Conservation (phyloP, 2,888 invertebrate species). For the Drosophila pseudotalamancana region DNA sequence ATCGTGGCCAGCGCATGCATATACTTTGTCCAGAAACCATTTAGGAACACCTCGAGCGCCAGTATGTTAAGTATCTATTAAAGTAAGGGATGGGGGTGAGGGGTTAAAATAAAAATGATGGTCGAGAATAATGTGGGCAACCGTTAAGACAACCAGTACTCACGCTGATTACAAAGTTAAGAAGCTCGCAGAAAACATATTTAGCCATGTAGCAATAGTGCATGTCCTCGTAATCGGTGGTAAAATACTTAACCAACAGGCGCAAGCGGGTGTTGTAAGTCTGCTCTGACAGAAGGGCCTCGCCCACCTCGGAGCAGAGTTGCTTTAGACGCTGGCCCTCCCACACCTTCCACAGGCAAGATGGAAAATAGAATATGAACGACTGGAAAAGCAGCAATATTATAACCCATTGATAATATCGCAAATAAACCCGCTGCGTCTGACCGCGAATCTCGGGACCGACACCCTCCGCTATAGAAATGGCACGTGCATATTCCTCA, state of each 20-base stretch:
- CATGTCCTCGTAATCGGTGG: slow-evolving; percentile 78
- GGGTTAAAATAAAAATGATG: neutral
- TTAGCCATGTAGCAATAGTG: slow-evolving; percentile 87
- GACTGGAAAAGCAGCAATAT: slow-evolving; percentile 81
- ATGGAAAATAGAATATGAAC: slow-evolving; percentile 81
- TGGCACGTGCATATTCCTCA: slow-evolving; percentile 58
- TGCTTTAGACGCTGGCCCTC: slow-evolving; percentile 85
- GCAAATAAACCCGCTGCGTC: slow-evolving; percentile 79
- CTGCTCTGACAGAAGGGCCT: slow-evolving; percentile 75
- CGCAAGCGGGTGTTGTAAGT: slow-evolving; percentile 71
- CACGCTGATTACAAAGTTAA: slow-evolving; percentile 91
- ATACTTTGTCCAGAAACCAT: slow-evolving; percentile 82
- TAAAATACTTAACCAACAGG: slow-evolving; percentile 80
- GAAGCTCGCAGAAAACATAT: slow-evolving; percentile 89
- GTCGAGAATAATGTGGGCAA: neutral
- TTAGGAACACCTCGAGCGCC: slow-evolving; percentile 79
- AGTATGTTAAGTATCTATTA: slow-evolving; percentile 79
- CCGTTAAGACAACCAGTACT: slow-evolving; percentile 79
- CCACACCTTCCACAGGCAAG: slow-evolving; percentile 83
- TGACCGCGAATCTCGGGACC: slow-evolving; percentile 61
- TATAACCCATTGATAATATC: slow-evolving; percentile 84
- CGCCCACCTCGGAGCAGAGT: slow-evolving; percentile 81
- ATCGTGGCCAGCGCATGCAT: slow-evolving; percentile 76
- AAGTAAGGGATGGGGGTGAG: neutral
- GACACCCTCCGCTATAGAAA: slow-evolving; percentile 74